Evolutionary conservation across 2,113 vertebrate genomes (phyloP).

Genomic region (Lynx canadensis): DNA sequence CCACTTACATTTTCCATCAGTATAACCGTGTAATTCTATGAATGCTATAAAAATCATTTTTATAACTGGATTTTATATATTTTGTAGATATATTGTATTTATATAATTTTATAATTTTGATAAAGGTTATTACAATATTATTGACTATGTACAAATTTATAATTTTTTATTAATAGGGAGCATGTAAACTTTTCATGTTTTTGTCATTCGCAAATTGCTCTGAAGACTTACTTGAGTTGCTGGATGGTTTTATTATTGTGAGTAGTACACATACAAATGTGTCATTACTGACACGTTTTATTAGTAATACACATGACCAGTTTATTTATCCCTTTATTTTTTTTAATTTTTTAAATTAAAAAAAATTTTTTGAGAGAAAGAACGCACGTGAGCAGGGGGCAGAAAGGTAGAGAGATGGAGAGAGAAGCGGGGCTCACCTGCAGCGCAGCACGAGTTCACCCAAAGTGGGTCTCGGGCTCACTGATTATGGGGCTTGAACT

Average conservation of each 20-base stretch:
- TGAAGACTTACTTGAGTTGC: background rate
- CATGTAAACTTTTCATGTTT: background rate
- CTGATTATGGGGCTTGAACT: no score
- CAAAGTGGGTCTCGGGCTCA: no score
- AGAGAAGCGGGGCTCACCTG: no score
- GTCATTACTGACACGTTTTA: no score
- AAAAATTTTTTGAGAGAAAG: no score
- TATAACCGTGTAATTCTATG: background rate
- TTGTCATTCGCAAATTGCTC: background rate
- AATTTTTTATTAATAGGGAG: background rate
- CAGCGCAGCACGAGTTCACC: no score
- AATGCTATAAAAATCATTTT: conserved; percentile 29
- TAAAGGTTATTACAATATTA: background rate
- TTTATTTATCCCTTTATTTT: background rate
- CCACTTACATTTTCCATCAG: background rate
- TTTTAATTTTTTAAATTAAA: no score
- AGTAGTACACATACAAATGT: background rate
- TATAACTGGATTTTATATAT: background rate
- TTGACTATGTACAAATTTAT: background rate
- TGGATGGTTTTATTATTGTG: background rate
- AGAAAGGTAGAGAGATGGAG: no score
- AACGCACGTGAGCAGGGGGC: no score
- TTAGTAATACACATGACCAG: background rate
- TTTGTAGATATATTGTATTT: background rate
- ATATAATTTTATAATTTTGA: background rate